Base-by-base conservation (phyloP, 2,888 invertebrate species). In the Coleophora flavipennella region DNA sequence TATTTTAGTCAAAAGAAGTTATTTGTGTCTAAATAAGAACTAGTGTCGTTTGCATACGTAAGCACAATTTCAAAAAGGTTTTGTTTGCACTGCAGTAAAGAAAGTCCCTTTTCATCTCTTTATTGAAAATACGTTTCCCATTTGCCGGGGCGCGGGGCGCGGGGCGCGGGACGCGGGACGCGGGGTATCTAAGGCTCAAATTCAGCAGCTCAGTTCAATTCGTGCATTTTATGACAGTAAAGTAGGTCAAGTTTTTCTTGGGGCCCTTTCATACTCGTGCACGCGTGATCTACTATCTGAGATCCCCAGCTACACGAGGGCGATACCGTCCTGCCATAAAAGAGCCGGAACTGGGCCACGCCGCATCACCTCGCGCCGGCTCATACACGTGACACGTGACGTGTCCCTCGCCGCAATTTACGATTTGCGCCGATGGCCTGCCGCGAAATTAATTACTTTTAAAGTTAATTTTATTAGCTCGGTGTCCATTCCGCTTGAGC, bases 241-340 rank as follows among this genome's bases (percentile, higher is more conserved):
- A 74, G 57, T 74, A 59, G 75, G 73, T 70, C 73, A 72, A 67
- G 67, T 71, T 72, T 72, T 70, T 71, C 57, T 62, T 54, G 57
- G 40, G 47, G 53, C 50, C 57, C 61, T 55, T 62, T 64, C 67
- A 67, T 67, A 66, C 67, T 64, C 67, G 67, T 67, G 66, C 67
- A 71, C 67, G 72, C 73, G 70, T 75, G 75, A 76, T 74, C 67
- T 73, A 67, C 71, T 71, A 74, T 76, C 74, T 72, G 67, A 75
- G 67, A 72, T 73, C 70, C 71, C 62, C 54, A 67, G 65, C 69
- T 70, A 60, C 75, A 77, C 75, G 72, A 67, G 63, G 55, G 72
- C 68, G 79, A 81, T 81, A 80, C 64, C 65, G 71, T 70, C 72
- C 75, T 70, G 66, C 68, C 72, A 74, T 80, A 83, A 83, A 83